Base-by-base conservation (phyloP, 2,113 vertebrate genomes). In the Epinephelus moara region DNA sequence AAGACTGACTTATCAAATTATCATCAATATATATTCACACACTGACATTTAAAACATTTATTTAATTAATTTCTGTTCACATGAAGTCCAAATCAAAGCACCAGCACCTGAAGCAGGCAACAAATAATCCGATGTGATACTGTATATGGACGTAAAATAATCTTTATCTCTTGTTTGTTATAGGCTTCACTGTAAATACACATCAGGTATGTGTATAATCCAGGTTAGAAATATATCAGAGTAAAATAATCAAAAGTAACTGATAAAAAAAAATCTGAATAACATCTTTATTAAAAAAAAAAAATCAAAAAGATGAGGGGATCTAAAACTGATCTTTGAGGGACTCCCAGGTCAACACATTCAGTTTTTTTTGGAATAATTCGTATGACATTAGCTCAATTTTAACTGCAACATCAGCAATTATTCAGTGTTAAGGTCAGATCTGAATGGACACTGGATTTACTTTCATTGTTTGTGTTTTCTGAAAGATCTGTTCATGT, bases 321-420 rank as follows among this genome's bases (percentile, higher is more conserved):
- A 68, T 75, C 70, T 45, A 18, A 60, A 60, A 50, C 1, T 3
- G 42, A 74, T 60, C 62, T 49, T 2, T 75, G 72, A 37, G 63
- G 80, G 14, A 75, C 63, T 49, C 60, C 63, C 18, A 18, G 6
- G 33, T 45, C 8, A 64, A 64, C 11, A 64, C 23, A 47, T 63
- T n/a, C 6, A 6, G 0, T 30, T 6, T 7, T 37, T 37, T 6
- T 37, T 37, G 12, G 1, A 8, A 2, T 21, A 68, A 37, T 50
- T 30, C 4, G 66, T 30, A 27, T 33, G 3, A 62, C 6, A 66
- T 15, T 30, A 18, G 14, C 3, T 52, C 4, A 37, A 6, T 18
- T 18, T 52, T 52, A 18, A 52, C 15, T 52, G 1, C 13, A 12
- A 52, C 50, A 52, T 50, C 12, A 52, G 15, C 50, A 52, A 67